Evolutionary conservation across 2,113 vertebrate genomes (phyloP).

Genomic region (Poeciliopsis prolifica): DNA sequence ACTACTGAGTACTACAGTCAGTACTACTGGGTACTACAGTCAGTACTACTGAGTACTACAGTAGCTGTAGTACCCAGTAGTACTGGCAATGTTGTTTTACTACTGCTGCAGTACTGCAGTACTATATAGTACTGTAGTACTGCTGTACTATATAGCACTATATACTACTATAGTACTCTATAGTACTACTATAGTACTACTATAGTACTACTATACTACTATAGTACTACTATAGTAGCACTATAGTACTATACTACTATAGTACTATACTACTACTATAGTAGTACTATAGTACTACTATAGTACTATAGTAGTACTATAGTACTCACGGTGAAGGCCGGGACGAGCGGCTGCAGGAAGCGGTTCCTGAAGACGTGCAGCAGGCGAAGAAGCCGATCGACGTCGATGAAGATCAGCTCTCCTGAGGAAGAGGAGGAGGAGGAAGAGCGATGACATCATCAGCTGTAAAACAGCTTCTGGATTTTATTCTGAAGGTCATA

Average conservation of each 20-base stretch:
- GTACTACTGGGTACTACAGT: too few relatives aligned
- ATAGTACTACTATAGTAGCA: too few relatives aligned
- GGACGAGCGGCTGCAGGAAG: conserved; percentile 89
- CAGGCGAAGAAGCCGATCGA: conserved; percentile 85
- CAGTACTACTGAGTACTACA: neutral
- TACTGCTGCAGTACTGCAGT: neutral
- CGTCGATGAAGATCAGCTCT: conserved; percentile 90
- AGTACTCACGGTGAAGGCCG: conserved; percentile 90
- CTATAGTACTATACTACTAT: too few relatives aligned
- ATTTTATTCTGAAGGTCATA: neutral
- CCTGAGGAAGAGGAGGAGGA: conserved; percentile 75
- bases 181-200: too few relatives aligned
- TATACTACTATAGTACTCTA: too few relatives aligned
- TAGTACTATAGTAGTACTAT: neutral
- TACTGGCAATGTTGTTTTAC: neutral
- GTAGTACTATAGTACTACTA: neutral
- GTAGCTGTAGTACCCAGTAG: neutral
- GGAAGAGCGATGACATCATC: neutral
- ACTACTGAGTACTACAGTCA: neutral
- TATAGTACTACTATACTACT: too few relatives aligned
- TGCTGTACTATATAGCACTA: too few relatives aligned
- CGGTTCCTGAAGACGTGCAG: conserved; percentile 90
- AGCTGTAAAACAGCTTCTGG: neutral
- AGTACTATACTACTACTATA: neutral
- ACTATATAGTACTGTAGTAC: too few relatives aligned